Conservation (phyloP, 2,797 vertebrate genomes). For the Myotis vivesi region DNA sequence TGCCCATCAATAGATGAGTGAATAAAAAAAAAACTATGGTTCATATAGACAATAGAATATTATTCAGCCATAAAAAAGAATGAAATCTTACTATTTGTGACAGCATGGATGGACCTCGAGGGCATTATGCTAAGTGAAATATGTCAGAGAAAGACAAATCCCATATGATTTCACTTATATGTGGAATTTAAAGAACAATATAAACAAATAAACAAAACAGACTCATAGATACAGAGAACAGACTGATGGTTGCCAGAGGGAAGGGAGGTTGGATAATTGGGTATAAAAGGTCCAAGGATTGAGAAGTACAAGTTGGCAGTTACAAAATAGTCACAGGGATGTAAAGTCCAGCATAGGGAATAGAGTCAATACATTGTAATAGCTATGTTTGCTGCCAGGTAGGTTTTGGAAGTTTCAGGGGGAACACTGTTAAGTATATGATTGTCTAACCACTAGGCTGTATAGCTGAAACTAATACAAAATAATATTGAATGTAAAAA, state of each 20-base stretch:
- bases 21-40: not conserved
- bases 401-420: not conserved
- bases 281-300: not conserved
- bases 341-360: not conserved
- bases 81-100: not conserved
- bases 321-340: not conserved
- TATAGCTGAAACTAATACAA: not conserved
- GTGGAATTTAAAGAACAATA: not conserved
- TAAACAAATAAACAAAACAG: not conserved
- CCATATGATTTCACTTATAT: not conserved
- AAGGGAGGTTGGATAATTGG: not conserved
- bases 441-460: not conserved
- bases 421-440: not conserved
- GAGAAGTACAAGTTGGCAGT: not conserved
- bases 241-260: not conserved
- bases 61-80: not conserved
- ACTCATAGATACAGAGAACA: not conserved
- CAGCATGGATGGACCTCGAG: not conserved
- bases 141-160: not conserved
- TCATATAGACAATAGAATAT: not conserved
- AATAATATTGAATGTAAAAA: not conserved
- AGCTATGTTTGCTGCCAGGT: not conserved
- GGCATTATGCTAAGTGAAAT: not conserved
- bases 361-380: not conserved
- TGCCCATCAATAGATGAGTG: not conserved